phyloP scores from a whole-genome alignment of 1,140 invertebrate genomes.

The Heliconius eleuchia region DNA sequence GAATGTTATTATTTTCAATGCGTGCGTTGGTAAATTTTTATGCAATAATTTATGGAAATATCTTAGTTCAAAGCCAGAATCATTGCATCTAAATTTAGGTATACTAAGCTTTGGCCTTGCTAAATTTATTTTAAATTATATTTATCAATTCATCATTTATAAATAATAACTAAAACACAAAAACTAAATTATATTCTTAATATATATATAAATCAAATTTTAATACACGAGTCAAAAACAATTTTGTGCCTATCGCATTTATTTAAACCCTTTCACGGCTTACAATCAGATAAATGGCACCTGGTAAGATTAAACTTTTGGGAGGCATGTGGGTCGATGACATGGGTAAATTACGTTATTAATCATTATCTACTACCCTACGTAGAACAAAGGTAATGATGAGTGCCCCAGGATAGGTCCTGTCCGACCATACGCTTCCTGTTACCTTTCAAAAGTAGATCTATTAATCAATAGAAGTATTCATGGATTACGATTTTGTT shows the following conservation, averaged over 20 bases:
- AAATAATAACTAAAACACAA: not conserved
- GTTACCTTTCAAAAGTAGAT: conserved; percentile 42
- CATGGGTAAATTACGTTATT: conserved; percentile 73
- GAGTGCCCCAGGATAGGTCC: conserved; percentile 50
- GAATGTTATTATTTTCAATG: not conserved
- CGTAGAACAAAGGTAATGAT: conserved; percentile 56
- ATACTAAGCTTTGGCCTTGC: too few species aligned
- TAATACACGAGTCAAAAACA: conserved; percentile 27
- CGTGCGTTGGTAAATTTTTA: too few species aligned
- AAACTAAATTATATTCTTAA: not conserved
- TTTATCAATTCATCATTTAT: not conserved
- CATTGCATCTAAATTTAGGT: too few species aligned
- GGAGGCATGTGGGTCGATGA: conserved; percentile 66
- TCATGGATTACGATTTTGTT: conserved; percentile 2
- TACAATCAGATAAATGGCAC: conserved; percentile 72
- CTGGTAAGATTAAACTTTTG: conserved; percentile 68
- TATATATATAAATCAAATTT: not conserved
- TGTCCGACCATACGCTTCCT: conserved; percentile 61
- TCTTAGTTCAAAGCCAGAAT: too few species aligned
- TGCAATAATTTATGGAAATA: too few species aligned
- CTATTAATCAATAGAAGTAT: conserved; percentile 60
- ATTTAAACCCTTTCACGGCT: conserved; percentile 55
- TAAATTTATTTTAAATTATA: too few species aligned
- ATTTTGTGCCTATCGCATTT: conserved; percentile 31
- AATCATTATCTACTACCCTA: conserved; percentile 67